Percentiles rank a stretch among this genome's conserved stretches.
phyloP scores from a whole-genome alignment of 2,888 invertebrate genomes.

The Philereme transversata region DNA sequence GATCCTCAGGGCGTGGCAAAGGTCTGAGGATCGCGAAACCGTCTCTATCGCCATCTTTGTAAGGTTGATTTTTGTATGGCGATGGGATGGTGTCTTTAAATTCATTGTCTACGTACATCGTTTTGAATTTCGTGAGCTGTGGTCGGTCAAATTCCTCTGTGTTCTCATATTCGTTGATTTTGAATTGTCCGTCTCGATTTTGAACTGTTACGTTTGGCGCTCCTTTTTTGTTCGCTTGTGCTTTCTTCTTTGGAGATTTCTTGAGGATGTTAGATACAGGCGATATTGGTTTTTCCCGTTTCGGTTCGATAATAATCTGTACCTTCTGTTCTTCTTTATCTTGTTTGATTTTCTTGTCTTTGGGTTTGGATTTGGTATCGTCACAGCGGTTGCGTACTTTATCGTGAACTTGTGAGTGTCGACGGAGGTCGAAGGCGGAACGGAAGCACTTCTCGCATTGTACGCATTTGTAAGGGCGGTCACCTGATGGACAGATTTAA shows the following conservation, averaged over 20 bases:
- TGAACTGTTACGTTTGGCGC: constrained; percentile 68
- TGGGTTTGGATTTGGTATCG: constrained; percentile 46
- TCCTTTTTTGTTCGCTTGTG: constrained; percentile 43
- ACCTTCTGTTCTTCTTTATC: constrained; percentile 22
- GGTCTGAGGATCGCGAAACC: constrained; percentile 53
- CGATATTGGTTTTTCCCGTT: constrained; percentile 25
- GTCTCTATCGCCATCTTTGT: constrained; percentile 19
- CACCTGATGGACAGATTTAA: constrained; percentile 73
- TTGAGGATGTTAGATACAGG: constrained; percentile 23
- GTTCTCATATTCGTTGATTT: constrained; percentile 48
- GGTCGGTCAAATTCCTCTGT: constrained; percentile 47
- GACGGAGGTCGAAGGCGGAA: constrained; percentile 91
- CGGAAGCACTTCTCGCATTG: constrained; percentile 93
- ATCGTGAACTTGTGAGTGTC: constrained; percentile 90
- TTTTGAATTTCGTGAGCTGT: constrained; percentile 57
- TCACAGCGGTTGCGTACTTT: constrained; percentile 55
- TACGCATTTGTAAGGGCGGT: constrained; percentile 90
- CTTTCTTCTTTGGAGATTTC: constrained; percentile 39
- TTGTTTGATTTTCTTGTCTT: constrained; percentile 38
- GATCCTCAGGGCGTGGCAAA: constrained; percentile 41
- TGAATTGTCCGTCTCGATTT: constrained; percentile 49
- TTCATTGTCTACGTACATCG: constrained; percentile 50
- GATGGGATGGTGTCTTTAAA: constrained; percentile 39
- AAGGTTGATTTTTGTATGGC: constrained; percentile 41
- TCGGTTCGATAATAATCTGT: constrained; percentile 16